Evolutionary conservation across 1,140 invertebrate genomes (phyloP).

Genomic region (Manduca sexta): DNA sequence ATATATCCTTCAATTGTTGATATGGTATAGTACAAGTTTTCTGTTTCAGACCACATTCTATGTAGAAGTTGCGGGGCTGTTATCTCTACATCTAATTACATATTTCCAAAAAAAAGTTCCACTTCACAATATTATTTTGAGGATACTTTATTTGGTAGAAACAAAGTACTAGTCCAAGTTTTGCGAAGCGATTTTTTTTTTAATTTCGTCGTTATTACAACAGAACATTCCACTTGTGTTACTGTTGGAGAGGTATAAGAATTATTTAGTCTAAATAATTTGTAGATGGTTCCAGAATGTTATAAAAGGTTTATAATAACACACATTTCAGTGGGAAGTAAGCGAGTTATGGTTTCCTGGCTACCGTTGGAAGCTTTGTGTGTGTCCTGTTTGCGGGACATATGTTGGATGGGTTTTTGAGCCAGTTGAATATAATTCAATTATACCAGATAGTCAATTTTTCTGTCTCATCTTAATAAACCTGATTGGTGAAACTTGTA

Average conservation of each 20-base stretch:
- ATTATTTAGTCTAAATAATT: too few relatives aligned
- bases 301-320: background rate
- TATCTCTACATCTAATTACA: conserved; percentile 37
- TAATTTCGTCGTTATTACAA: conserved; percentile 50
- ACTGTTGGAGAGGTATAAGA: conserved; percentile 46
- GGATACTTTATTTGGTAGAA: conserved; percentile 51
- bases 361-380: conserved; percentile 47
- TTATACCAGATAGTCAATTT: conserved; percentile 23
- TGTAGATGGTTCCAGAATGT: too few relatives aligned
- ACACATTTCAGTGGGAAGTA: conserved; percentile 48
- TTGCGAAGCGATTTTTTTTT: conserved; percentile 49
- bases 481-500: conserved; percentile 53
- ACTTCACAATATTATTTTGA: conserved; percentile 39
- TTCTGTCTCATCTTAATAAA: conserved; percentile 44
- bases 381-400: conserved; percentile 47
- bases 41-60: conserved; percentile 58
- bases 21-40: background rate
- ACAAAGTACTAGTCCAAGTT: conserved; percentile 55
- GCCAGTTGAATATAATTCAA: conserved; percentile 18
- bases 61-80: conserved; percentile 64
- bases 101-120: conserved; percentile 52
- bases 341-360: conserved; percentile 55
- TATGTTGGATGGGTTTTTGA: conserved; percentile 54
- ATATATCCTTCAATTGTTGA: too few relatives aligned
- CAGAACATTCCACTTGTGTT: conserved; percentile 44